phyloP scores from a whole-genome alignment of 2,113 vertebrate species.

The Tautogolabrus adspersus region DNA sequence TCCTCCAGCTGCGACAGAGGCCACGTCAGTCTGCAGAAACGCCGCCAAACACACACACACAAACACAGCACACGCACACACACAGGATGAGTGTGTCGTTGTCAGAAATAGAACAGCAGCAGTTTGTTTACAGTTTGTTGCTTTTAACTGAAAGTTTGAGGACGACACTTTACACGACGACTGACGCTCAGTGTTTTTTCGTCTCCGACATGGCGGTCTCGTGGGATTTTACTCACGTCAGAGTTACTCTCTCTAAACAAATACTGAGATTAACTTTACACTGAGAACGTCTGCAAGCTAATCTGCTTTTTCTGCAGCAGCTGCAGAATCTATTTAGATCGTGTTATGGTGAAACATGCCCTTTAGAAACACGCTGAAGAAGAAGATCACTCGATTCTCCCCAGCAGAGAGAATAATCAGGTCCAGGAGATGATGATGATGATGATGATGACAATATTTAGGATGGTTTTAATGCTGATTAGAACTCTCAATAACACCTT shows the following conservation, averaged over 20 bases:
- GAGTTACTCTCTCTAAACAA: too few species aligned
- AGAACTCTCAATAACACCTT: too few species aligned
- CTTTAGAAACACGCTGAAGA: background rate
- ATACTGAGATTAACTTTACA: too few species aligned
- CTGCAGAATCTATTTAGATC: background rate
- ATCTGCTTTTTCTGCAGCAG: background rate
- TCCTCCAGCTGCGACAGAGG: conserved; percentile 1
- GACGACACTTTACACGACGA: background rate
- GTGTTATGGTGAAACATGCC: background rate
- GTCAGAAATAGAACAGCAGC: background rate
- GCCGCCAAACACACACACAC: too few species aligned
- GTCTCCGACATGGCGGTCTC: background rate
- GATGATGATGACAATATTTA: too few species aligned
- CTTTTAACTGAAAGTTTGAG: background rate
- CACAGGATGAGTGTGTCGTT: background rate
- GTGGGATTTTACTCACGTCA: conserved; percentile 4
- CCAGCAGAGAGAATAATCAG: background rate
- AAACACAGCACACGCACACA: background rate
- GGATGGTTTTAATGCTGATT: too few species aligned
- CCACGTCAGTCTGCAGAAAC: background rate
- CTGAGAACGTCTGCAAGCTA: background rate
- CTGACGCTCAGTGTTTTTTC: background rate
- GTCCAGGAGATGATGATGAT: background rate
- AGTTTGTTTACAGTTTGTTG: background rate
- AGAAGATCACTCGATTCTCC: background rate